Evolutionary conservation across 2,113 vertebrate species (phyloP), one percentile per base, ranked within the genome.

Genomic region (Balaeniceps rex): DNA sequence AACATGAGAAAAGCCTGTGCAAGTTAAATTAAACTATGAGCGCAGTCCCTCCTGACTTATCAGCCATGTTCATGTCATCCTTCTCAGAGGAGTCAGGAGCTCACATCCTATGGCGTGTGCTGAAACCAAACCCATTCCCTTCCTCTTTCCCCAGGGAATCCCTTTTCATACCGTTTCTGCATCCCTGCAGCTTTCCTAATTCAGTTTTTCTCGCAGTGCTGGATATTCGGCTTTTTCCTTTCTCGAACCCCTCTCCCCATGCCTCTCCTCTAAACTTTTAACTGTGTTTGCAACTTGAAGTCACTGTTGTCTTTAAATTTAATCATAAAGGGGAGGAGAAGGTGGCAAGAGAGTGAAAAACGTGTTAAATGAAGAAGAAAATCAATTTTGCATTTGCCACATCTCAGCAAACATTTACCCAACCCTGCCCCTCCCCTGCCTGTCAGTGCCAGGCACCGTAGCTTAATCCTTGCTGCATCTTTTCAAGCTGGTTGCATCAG

Each of bases 361-460:
- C 2, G 14, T 87, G 91, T 77, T 96, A 85, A 92, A 94, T 94
- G 88, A 97, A 97, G 94, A 96, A 96, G 70, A 83, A 97, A 97
- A 96, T 96, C 80, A 88, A 81, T 97, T 97, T 95, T 96, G 71
- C 70, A 55, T 92, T 97, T 97, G 95, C 81, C 89, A 95, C 91
- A 79, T 96, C 85, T 94, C 61, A 94, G 64, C 66, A 84, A 75
- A 72, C 94, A 58, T 95, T 92, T 68, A 94, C 82, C 87, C 76
- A 71, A 19, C 66, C 84, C 82, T 88, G 84, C 66, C 38, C 92
- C 80, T 94, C 75, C 88, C 69, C 77, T 97, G 91, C 65, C 92
- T 94, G 88, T 71, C 93, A 84, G 61, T 58, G 38, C 87, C 75
- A 93, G 82, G 51, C 38, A 55, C 77, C 8, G 4, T 91, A 78